Conservation (phyloP, 1,140 invertebrate genomes). For the Bombus pyrosoma region DNA sequence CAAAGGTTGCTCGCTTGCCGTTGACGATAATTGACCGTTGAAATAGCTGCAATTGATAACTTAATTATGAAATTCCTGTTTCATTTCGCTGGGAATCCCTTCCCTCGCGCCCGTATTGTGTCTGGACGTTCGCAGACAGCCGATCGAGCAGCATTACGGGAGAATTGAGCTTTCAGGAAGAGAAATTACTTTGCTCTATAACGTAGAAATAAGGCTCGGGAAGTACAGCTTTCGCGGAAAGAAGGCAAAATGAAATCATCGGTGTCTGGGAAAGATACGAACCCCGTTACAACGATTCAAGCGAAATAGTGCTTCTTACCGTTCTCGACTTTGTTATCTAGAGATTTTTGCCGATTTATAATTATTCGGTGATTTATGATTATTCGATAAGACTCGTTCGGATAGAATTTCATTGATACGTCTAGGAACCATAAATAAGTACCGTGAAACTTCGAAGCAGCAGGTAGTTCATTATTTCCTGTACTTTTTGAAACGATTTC, state of each 20-base stretch:
- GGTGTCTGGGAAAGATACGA: background rate
- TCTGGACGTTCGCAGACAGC: background rate
- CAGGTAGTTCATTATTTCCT: background rate
- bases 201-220: constrained; percentile 19
- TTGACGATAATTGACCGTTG: constrained; percentile 66
- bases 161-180: constrained; percentile 12
- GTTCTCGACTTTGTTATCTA: background rate
- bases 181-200: constrained; percentile 33
- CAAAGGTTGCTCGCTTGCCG: constrained; percentile 30
- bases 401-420: background rate
- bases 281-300: too few relatives aligned
- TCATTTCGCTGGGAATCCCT: constrained; percentile 52
- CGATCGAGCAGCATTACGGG: constrained; percentile 23
- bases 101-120: background rate
- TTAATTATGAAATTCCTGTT: constrained; percentile 68
- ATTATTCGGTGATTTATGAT: background rate
- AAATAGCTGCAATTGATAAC: constrained; percentile 65
- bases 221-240: background rate
- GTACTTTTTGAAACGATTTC: background rate
- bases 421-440: background rate
- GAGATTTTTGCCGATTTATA: background rate
- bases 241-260: constrained; percentile 11
- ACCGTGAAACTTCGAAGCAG: background rate
- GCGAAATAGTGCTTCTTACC: background rate
- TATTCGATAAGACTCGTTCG: too few relatives aligned